These are phyloP conservation scores for Lasioglossum albipes DNA, from an alignment of 1,140 invertebrate genomes.

Conservation along the genomic window DNA sequence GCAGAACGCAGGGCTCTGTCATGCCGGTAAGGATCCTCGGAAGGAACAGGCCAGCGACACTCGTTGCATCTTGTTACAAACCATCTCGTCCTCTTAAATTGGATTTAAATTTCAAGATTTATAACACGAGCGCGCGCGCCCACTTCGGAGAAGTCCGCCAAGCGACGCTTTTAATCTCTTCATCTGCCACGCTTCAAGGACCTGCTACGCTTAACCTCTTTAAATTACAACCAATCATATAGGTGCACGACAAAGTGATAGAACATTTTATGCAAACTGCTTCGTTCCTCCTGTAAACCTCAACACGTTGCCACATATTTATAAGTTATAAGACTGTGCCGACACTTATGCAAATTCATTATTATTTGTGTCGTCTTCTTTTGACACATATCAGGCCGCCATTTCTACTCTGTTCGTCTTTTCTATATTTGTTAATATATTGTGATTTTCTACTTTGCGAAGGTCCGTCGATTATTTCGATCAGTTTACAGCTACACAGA, in stretches of 20 bases:
- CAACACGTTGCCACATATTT: background rate
- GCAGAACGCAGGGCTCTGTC: slow-evolving; percentile 44
- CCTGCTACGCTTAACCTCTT: background rate
- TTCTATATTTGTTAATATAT: too few species aligned
- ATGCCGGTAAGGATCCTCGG: slow-evolving; percentile 32
- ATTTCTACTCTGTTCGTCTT: too few species aligned
- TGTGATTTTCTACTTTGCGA: too few species aligned
- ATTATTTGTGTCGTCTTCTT: too few species aligned
- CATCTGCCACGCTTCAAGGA: background rate
- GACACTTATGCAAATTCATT: too few species aligned
- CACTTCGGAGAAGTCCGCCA: slow-evolving; percentile 23
- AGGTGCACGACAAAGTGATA: background rate
- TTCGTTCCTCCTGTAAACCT: background rate
- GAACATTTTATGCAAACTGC: background rate
- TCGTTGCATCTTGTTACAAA: slow-evolving; percentile 31
- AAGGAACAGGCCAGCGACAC: slow-evolving; percentile 39
- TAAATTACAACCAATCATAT: background rate
- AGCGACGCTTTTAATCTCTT: slow-evolving; percentile 31
- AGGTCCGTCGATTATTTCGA: too few species aligned
- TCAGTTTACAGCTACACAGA: too few species aligned
- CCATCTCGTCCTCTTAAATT: slow-evolving; percentile 31
- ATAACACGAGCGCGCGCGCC: slow-evolving; percentile 27
- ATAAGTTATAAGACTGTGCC: too few species aligned
- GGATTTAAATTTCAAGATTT: slow-evolving; percentile 51
- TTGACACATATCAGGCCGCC: too few species aligned